Conservation (phyloP, 2,113 vertebrate species). For the Blennius ocellaris region DNA sequence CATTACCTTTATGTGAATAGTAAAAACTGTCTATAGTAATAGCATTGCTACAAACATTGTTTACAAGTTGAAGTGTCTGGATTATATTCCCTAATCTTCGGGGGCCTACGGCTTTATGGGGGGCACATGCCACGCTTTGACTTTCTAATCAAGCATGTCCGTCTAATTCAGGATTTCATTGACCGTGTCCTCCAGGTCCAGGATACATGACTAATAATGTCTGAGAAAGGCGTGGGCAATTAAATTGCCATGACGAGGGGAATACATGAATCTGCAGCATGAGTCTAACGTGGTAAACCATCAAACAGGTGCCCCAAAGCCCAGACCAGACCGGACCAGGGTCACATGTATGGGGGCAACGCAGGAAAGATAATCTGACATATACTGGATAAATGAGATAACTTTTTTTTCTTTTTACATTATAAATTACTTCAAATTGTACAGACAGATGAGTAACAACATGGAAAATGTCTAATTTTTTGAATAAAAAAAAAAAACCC, state of each 20-base stretch:
- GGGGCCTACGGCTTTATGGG: conserved; percentile 56
- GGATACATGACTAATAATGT: conserved; percentile 52
- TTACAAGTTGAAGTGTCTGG: not conserved
- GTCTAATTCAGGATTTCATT: conserved; percentile 65
- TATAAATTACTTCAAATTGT: not conserved
- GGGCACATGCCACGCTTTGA: conserved; percentile 75
- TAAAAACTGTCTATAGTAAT: not conserved
- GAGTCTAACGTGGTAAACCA: conserved; percentile 32
- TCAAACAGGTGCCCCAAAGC: conserved; percentile 40
- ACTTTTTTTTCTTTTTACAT: too few species aligned
- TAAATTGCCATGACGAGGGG: conserved; percentile 60
- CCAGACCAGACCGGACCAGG: not conserved
- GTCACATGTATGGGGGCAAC: too few species aligned
- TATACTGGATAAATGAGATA: too few species aligned
- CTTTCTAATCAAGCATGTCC: conserved; percentile 75
- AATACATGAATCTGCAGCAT: conserved; percentile 46
- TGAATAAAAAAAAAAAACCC: too few species aligned
- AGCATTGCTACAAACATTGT: too few species aligned
- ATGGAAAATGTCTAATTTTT: too few species aligned
- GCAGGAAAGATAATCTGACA: not conserved
- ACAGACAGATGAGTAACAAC: not conserved
- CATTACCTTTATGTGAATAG: conserved; percentile 86
- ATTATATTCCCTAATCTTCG: conserved; percentile 37
- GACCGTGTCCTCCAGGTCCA: conserved; percentile 70
- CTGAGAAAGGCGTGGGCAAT: conserved; percentile 71